Evolutionary conservation across 2,797 vertebrate genomes (phyloP).

Genomic region (Staurois parvus): DNA sequence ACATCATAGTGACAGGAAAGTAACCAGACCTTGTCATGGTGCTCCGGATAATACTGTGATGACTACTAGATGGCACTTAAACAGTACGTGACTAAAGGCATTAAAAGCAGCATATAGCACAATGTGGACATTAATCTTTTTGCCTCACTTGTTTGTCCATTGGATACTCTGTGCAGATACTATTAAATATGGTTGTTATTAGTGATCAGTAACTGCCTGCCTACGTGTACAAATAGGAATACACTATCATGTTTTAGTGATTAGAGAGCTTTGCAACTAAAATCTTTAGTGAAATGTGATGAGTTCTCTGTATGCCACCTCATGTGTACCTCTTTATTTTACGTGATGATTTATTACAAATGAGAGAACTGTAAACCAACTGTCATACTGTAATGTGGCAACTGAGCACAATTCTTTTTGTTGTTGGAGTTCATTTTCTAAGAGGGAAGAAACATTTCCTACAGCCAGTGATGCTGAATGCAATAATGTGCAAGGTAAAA

Average conservation of each 20-base stretch:
- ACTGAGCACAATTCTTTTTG: too few relatives aligned
- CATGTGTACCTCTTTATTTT: too few relatives aligned
- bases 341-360: too few relatives aligned
- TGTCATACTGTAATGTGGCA: too few relatives aligned
- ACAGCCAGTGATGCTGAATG: too few relatives aligned
- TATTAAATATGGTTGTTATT: background rate
- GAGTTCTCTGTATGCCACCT: background rate
- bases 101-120: background rate
- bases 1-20: background rate
- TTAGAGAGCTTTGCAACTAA: too few relatives aligned
- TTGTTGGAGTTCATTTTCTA: too few relatives aligned
- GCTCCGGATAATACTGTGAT: background rate
- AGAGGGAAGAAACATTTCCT: too few relatives aligned
- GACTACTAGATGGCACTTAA: background rate
- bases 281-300: too few relatives aligned
- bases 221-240: background rate
- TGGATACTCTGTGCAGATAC: background rate
- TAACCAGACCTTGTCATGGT: background rate
- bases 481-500: too few relatives aligned
- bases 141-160: background rate
- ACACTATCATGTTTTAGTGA: background rate
- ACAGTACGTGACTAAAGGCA: conserved; percentile 34
- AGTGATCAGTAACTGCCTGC: background rate
- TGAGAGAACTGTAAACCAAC: too few relatives aligned
- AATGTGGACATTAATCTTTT: conserved; percentile 12